Conservation (phyloP, 2,113 vertebrate species). For the Malaclemys terrapin region DNA sequence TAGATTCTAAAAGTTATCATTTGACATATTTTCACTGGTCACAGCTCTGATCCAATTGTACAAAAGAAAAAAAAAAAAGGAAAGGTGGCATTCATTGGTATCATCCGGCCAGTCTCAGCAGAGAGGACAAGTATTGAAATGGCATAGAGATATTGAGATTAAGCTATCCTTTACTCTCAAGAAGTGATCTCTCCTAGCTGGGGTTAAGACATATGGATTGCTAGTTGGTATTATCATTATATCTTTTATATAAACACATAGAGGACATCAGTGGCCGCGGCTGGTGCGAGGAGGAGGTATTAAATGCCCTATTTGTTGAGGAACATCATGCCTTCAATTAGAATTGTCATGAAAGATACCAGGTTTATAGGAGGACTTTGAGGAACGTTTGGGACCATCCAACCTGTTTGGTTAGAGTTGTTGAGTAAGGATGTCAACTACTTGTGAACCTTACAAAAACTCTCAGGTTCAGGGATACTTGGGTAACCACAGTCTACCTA, state of each 20-base stretch:
- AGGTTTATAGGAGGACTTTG: not conserved
- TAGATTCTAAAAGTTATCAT: not conserved
- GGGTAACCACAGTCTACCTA: fast-evolving
- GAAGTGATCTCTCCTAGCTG: not conserved
- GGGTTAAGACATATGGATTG: not conserved
- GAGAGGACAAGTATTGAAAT: not conserved
- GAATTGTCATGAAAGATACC: not conserved
- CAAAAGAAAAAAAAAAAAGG: not conserved
- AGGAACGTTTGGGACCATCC: not conserved
- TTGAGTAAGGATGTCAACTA: not conserved
- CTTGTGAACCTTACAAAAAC: not conserved
- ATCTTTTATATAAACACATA: not conserved
- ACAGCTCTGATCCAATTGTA: not conserved
- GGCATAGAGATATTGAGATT: not conserved
- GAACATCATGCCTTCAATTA: not conserved
- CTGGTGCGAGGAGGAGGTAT: no score
- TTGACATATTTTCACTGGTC: not conserved
- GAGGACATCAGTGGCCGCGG: not conserved
- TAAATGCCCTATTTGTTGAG: not conserved
- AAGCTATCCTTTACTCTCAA: not conserved
- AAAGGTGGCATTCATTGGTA: not conserved
- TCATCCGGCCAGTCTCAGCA: not conserved
- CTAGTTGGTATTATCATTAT: not conserved
- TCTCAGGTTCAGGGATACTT: not conserved
- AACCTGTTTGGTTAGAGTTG: not conserved